These are phyloP conservation scores for Trididemnum nubilum DNA, from an alignment of 23 tunicate species.

Conservation along the genomic window DNA sequence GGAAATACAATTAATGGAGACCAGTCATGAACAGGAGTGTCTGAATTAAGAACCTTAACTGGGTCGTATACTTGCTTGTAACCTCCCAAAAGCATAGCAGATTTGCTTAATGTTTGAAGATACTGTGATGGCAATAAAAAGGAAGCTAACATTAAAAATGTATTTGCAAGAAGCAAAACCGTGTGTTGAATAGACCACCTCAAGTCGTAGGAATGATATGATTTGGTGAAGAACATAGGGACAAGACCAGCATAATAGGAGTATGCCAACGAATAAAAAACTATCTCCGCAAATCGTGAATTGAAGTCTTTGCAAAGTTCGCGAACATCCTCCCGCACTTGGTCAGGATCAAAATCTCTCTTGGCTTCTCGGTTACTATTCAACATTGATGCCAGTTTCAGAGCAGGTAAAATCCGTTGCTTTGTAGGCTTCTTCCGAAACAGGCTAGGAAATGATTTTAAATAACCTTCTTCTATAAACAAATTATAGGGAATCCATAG, in stretches of 20 bases:
- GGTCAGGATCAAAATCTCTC: constrained; percentile 1
- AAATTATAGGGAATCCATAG: constrained; percentile 52
- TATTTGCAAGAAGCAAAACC: constrained; percentile 45
- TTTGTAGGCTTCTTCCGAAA: neutral
- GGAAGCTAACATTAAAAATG: constrained; percentile 52
- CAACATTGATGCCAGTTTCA: neutral
- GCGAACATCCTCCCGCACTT: constrained; percentile 51
- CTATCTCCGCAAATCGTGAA: constrained; percentile 58
- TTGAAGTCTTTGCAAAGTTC: constrained; percentile 59
- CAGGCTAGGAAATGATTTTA: constrained; percentile 9
- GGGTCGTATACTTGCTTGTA: constrained; percentile 13
- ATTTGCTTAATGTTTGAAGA: constrained; percentile 61
- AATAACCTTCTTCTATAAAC: constrained; percentile 32
- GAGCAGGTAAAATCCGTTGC: neutral
- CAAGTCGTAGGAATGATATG: constrained; percentile 73
- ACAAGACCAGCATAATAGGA: constrained; percentile 77
- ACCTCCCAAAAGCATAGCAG: constrained; percentile 55
- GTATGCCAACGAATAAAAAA: constrained; percentile 65
- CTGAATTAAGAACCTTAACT: neutral
- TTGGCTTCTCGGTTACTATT: neutral
- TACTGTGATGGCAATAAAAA: constrained; percentile 56
- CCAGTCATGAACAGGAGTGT: constrained; percentile 31
- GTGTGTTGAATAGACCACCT: constrained; percentile 76
- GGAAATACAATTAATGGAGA: constrained; percentile 43
- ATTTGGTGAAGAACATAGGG: constrained; percentile 77